Percentiles rank a stretch among this genome's conserved stretches.
Conservation (phyloP, 2,113 vertebrate species). For the Hippocampus zosterae region DNA sequence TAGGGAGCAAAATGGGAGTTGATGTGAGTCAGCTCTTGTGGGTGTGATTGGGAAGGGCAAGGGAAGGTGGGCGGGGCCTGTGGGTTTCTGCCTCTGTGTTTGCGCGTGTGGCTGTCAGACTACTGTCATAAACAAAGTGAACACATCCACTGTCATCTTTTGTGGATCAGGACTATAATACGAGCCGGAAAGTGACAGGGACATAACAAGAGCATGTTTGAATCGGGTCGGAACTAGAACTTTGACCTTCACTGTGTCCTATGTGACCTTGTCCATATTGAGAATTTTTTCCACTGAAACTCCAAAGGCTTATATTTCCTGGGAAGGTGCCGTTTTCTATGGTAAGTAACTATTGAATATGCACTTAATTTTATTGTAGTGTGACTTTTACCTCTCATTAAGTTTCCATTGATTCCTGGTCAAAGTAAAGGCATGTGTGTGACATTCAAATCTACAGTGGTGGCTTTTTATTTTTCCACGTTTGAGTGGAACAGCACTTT, state of each 20-base stretch:
- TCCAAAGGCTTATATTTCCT: background rate
- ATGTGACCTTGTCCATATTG: constrained; percentile 38
- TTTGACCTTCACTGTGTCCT: constrained; percentile 16
- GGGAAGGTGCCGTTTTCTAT: constrained; percentile 28
- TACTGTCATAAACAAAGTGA: constrained; percentile 49
- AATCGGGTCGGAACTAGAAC: constrained; percentile 22
- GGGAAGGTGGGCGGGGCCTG: constrained; percentile 31
- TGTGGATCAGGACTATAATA: constrained; percentile 1
- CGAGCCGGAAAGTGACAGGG: background rate
- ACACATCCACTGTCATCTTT: constrained; percentile 15
- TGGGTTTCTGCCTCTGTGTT: constrained; percentile 15
- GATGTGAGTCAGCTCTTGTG: constrained; percentile 53
- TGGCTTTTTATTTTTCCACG: background rate
- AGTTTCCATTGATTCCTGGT: constrained; percentile 15
- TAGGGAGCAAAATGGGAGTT: constrained; percentile 9
- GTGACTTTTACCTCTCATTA: background rate
- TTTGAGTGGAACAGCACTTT: constrained; percentile 12
- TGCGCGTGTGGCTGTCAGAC: constrained; percentile 9
- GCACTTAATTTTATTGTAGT: background rate
- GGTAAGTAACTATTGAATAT: constrained; percentile 32
- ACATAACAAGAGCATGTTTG: background rate
- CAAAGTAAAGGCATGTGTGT: background rate
- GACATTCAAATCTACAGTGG: background rate
- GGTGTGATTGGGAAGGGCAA: constrained; percentile 29
- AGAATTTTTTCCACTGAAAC: constrained; percentile 18